Percentiles rank a stretch among this genome's conserved stretches.
Conservation (phyloP, 2,888 invertebrate genomes). For the Geophilus truncorum region DNA sequence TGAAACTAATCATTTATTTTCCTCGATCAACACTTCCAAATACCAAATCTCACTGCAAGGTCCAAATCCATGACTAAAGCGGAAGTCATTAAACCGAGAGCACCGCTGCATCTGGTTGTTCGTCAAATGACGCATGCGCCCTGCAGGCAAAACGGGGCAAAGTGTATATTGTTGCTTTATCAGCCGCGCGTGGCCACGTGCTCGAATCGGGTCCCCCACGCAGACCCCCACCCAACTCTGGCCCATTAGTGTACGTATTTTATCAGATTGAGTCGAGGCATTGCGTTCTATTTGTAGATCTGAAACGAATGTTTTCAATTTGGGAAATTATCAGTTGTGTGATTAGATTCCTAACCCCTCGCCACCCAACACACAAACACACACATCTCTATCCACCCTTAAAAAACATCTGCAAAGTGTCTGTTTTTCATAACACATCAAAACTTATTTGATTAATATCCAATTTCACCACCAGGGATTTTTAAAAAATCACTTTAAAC, state of each 20-base stretch:
- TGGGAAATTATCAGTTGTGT: neutral
- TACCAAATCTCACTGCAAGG: too few relatives aligned
- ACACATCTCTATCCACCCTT: neutral
- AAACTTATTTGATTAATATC: too few relatives aligned
- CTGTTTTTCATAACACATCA: neutral
- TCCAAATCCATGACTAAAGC: neutral
- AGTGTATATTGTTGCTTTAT: neutral
- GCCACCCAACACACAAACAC: neutral
- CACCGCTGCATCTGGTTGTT: neutral
- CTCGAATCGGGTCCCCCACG: neutral
- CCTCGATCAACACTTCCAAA: too few relatives aligned
- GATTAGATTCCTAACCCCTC: neutral
- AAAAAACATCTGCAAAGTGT: neutral
- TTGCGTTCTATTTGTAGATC: neutral
- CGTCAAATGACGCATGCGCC: neutral
- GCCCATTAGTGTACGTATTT: neutral
- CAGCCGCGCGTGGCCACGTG: neutral
- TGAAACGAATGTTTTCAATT: neutral
- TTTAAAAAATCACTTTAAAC: too few relatives aligned
- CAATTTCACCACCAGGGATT: too few relatives aligned
- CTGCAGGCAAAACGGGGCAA: too few relatives aligned
- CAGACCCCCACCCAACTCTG: neutral
- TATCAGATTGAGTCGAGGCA: neutral
- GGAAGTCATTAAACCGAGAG: neutral
- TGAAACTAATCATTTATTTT: too few relatives aligned